Evolutionary conservation across 2,888 invertebrate species (phyloP), one percentile per base, ranked within the genome.

Genomic region (Drosophila pseudotakahashii): DNA sequence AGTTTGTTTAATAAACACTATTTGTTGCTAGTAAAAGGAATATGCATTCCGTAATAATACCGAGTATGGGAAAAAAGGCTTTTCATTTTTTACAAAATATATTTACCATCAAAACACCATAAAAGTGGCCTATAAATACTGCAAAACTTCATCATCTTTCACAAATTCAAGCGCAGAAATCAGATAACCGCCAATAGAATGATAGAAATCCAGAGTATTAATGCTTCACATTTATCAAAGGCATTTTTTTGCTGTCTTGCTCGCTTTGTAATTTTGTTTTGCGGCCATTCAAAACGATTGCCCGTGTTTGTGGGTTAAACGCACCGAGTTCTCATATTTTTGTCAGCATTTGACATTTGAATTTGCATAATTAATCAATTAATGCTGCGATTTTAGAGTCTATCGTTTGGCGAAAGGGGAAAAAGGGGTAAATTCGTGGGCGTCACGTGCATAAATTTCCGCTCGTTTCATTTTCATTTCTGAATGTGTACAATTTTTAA

Each of bases 351-450:
- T 68, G 77, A 47, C 75, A 66, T 62, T 67, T 66, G 58, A 74
- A 86, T 81, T 83, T 78, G 76, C 83, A 81, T 86, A 81, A 81
- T 81, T 86, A 80, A 81, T 81, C 86, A 86, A 80, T 81, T 81
- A 83, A 86, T 83, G 73, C 47, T 47, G 69, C 75, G 72, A 34
- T 55, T 77, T 81, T 52, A 51, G 70, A 71, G 59, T 39, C 51
- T n/a, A 5, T 23, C 34, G 16, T 63, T 37, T 19, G 45, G 11
- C 23, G 11, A 42, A 1, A 7, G 26, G 26, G 7, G 26, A 3
- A 10, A 5, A n/a, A 10, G 42, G 30, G n/a, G 11, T n/a, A 36
- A 37, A 23, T 47, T 32, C 36, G 19, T 19, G 19, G 39, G 37
- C 71, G 83, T 82, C 73, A 80, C 83, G 80, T 85, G 86, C 83